These are phyloP conservation scores for Ormia ochracea DNA, from an alignment of 2,888 invertebrate genomes.

Conservation along the genomic window DNA sequence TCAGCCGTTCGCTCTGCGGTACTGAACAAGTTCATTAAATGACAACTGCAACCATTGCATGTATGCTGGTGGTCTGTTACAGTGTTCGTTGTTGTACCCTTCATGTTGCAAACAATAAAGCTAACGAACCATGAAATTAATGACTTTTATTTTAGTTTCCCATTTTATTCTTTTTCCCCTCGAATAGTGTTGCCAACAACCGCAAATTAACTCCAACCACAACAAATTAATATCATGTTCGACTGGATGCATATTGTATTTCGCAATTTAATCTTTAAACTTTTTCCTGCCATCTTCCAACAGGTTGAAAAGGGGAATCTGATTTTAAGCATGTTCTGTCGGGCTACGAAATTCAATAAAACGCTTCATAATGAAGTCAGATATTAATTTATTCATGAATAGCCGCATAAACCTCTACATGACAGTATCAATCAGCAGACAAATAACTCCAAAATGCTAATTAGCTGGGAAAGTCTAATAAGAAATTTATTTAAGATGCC, in stretches of 20 bases:
- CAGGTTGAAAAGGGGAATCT: conserved; percentile 4
- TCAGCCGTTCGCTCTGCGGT: not conserved
- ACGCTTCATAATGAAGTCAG: not conserved
- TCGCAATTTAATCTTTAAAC: not conserved
- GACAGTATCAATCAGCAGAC: conserved; percentile 33
- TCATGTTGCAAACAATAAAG: conserved; percentile 41
- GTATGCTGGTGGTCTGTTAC: conserved; percentile 37
- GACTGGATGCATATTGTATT: not conserved
- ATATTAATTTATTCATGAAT: conserved; percentile 32
- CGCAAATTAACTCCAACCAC: conserved; percentile 44
- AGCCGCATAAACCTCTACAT: not conserved
- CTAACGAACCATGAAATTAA: conserved; percentile 61
- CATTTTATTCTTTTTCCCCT: not conserved
- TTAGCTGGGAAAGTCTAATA: not conserved
- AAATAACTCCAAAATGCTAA: conserved; percentile 14
- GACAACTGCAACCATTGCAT: conserved; percentile 51
- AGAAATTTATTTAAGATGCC: not conserved
- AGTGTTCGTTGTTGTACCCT: not conserved
- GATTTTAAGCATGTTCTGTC: not conserved
- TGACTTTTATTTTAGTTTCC: conserved; percentile 30
- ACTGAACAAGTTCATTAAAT: conserved; percentile 43
- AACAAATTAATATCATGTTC: conserved; percentile 37
- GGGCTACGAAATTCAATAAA: not conserved
- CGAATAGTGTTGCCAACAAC: conserved; percentile 41
- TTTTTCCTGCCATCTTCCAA: not conserved